phyloP scores from a whole-genome alignment of 2,797 vertebrate species.

The Mormyrops boulengeri region DNA sequence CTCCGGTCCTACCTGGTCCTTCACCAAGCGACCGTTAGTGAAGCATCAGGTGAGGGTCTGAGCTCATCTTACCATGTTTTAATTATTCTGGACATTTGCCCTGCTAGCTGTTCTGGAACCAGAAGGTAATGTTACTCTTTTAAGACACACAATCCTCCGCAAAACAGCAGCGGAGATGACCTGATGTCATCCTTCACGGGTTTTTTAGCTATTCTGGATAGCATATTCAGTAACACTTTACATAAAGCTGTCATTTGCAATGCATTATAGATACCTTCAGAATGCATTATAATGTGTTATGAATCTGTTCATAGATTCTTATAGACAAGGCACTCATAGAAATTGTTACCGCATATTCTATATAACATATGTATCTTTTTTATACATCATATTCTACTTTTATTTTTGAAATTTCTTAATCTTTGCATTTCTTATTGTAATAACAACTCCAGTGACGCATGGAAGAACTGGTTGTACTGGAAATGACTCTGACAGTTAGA shows the following conservation, averaged over 20 bases:
- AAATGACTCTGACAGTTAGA: background rate
- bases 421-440: background rate
- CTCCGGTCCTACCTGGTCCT: background rate
- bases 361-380: background rate
- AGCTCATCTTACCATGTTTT: background rate
- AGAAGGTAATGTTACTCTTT: background rate
- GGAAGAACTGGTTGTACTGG: background rate
- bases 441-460: background rate
- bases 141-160: background rate
- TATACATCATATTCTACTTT: background rate
- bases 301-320: background rate
- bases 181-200: background rate
- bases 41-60: background rate
- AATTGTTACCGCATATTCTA: background rate
- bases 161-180: background rate
- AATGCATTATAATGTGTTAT: background rate
- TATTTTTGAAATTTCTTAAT: background rate
- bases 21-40: background rate
- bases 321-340: background rate
- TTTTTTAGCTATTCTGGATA: background rate
- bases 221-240: background rate
- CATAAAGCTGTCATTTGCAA: background rate
- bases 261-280: background rate
- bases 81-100: background rate
- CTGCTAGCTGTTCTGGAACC: background rate